Evolutionary conservation across 2,113 vertebrate species (phyloP).

Genomic region (Cairina moschata): DNA sequence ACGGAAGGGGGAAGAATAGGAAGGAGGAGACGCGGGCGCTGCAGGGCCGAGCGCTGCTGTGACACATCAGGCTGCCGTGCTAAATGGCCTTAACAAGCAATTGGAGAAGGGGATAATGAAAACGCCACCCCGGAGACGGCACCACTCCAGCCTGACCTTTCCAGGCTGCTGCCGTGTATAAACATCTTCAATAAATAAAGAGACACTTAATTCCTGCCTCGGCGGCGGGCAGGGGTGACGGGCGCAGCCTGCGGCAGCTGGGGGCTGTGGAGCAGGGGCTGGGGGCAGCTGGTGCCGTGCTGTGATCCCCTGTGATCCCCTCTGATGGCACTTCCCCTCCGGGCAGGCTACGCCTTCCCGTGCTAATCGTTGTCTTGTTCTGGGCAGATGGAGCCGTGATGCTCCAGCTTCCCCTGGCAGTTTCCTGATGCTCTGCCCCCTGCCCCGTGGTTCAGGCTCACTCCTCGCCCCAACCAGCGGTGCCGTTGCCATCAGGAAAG

Average conservation of each 20-base stretch:
- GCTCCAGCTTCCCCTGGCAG: neutral
- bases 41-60: neutral
- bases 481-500: neutral
- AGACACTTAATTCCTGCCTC: slow-evolving; percentile 25
- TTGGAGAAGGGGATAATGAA: slow-evolving; percentile 47
- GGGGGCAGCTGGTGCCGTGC: rapidly evolving
- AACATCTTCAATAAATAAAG: slow-evolving; percentile 66
- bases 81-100: slow-evolving; percentile 57
- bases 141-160: slow-evolving; percentile 51
- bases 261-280: rapidly evolving
- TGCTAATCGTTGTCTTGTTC: neutral
- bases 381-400: neutral
- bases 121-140: slow-evolving; percentile 12
- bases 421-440: neutral
- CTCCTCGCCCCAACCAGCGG: rapidly evolving
- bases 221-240: rapidly evolving
- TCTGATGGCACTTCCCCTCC: neutral
- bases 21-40: neutral
- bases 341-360: neutral
- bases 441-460: too few species aligned
- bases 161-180: slow-evolving; percentile 23
- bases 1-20: neutral
- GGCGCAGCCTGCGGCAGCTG: rapidly evolving
- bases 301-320: neutral
- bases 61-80: neutral